phyloP scores from a whole-genome alignment of 2,888 invertebrate species.

The Drosophila mulleri region DNA sequence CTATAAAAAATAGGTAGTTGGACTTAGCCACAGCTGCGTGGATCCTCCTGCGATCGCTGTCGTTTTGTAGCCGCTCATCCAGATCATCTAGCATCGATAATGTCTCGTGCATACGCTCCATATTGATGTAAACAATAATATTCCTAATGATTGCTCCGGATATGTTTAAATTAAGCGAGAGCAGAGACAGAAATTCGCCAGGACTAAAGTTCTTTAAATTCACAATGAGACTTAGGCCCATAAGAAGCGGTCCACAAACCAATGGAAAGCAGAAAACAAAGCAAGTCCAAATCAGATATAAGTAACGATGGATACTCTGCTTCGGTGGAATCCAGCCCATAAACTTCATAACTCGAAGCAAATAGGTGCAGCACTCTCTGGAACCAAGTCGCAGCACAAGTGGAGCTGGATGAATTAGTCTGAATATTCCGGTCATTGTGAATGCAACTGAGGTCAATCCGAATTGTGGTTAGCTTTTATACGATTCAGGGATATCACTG shows the following conservation, averaged over 20 bases:
- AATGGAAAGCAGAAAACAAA: constrained; percentile 18
- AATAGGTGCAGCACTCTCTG: constrained; percentile 41
- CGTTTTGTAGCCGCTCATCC: constrained; percentile 37
- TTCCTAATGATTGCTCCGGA: constrained; percentile 34
- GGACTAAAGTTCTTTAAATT: constrained; percentile 52
- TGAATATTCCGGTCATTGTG: constrained; percentile 30
- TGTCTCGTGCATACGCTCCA: constrained; percentile 27
- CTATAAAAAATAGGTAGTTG: constrained; percentile 39
- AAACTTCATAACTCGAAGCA: constrained; percentile 37
- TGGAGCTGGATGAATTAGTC: constrained; percentile 43
- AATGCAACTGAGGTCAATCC: not conserved
- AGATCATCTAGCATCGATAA: constrained; percentile 41
- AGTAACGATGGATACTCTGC: constrained; percentile 30
- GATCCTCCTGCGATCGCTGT: constrained; percentile 42
- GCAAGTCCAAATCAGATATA: constrained; percentile 41
- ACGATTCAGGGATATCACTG: not conserved
- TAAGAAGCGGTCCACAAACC: constrained; percentile 50
- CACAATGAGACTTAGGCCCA: constrained; percentile 44
- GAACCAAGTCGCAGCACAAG: constrained; percentile 42
- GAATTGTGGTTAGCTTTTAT: constrained; percentile 17
- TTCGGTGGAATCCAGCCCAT: constrained; percentile 53
- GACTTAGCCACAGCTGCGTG: constrained; percentile 48
- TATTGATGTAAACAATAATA: constrained; percentile 20
- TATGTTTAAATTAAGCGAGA: constrained; percentile 48
- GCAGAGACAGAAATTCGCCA: constrained; percentile 45